Percentiles rank a stretch among this genome's conserved stretches.
Conservation (phyloP, 1,140 invertebrate species). For the Bombus vancouverensis region DNA sequence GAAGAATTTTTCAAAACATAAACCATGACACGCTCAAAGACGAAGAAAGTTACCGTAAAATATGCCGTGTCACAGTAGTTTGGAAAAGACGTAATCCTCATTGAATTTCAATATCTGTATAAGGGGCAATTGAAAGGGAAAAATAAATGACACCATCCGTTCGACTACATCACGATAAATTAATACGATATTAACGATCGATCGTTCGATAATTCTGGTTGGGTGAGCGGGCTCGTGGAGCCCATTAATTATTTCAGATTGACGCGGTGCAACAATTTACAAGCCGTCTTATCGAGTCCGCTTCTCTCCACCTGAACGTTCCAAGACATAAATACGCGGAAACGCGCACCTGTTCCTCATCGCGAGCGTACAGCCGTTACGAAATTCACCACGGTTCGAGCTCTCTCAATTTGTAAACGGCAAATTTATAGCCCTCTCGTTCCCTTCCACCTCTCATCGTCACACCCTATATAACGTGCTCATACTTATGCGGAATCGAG, state of each 20-base stretch:
- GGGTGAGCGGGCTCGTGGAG: conserved; percentile 34
- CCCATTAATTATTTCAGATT: conserved; percentile 66
- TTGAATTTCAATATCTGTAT: conserved; percentile 30
- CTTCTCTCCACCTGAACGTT: conserved; percentile 20
- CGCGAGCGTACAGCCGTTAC: conserved; percentile 12
- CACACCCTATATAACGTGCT: background rate
- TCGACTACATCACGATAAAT: conserved; percentile 57
- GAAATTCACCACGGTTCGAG: conserved; percentile 27
- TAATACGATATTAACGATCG: conserved; percentile 61
- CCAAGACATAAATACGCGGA: conserved; percentile 45
- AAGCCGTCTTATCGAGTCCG: conserved; percentile 51
- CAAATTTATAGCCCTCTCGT: conserved; percentile 46
- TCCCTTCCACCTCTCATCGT: background rate
- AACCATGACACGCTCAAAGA: no score
- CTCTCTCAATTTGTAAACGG: conserved; percentile 42
- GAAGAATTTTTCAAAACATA: no score
- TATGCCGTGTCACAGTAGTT: background rate
- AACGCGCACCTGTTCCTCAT: conserved; percentile 49
- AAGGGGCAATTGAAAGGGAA: conserved; percentile 20
- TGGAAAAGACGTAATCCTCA: background rate
- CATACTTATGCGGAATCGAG: background rate
- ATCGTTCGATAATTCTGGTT: conserved; percentile 55
- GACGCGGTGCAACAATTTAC: conserved; percentile 57
- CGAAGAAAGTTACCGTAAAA: background rate
- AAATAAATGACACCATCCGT: background rate